A percentile compares a stretch with the other conserved stretches of the same genome.
Conservation (phyloP, 1,140 invertebrate species). For the Hycleus cichorii region DNA sequence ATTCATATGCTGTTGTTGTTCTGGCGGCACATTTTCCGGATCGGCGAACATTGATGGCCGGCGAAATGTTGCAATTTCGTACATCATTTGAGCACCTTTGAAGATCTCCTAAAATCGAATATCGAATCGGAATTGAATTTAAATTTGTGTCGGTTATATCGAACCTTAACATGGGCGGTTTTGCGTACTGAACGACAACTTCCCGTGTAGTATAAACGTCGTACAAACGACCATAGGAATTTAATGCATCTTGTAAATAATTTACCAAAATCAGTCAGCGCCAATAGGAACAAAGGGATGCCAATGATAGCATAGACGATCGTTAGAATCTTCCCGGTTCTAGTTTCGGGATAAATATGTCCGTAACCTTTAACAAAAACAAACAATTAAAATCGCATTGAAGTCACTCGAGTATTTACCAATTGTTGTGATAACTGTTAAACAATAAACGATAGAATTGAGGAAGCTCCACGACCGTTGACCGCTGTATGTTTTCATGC, state of each 20-base stretch:
- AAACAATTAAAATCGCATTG: not conserved
- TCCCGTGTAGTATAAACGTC: constrained; percentile 78
- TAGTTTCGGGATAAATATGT: constrained; percentile 83
- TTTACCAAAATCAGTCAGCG: constrained; percentile 89
- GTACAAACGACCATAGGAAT: constrained; percentile 85
- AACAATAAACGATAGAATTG: constrained; percentile 85
- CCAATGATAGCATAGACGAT: constrained; percentile 93
- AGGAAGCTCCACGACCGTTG: constrained; percentile 86
- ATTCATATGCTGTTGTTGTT: not conserved
- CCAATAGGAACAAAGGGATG: constrained; percentile 87
- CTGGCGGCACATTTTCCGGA: constrained; percentile 14
- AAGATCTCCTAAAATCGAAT: constrained; percentile 61
- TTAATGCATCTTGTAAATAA: constrained; percentile 86
- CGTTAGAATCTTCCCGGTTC: constrained; percentile 72
- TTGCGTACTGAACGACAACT: constrained; percentile 70
- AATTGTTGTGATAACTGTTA: constrained; percentile 90
- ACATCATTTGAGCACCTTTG: constrained; percentile 72
- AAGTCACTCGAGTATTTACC: constrained; percentile 50
- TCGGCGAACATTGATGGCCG: constrained; percentile 55
- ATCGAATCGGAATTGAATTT: not conserved
- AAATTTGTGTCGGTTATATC: not conserved
- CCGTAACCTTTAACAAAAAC: constrained; percentile 74
- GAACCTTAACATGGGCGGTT: constrained; percentile 67
- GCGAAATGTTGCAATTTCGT: constrained; percentile 65
- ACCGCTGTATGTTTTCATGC: constrained; percentile 71